Conservation (phyloP, 1,140 invertebrate genomes). For the Planococcus citri region DNA sequence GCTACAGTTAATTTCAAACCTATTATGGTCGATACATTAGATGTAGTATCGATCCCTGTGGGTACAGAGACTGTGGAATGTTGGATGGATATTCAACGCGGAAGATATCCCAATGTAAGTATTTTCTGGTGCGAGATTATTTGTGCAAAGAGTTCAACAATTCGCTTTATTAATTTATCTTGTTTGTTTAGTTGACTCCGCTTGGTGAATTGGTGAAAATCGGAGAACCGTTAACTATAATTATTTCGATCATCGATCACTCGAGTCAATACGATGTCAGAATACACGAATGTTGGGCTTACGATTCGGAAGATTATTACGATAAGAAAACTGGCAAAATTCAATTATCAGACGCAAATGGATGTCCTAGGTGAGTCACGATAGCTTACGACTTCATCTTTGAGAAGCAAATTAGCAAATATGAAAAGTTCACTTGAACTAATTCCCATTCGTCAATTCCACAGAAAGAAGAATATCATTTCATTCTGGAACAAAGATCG, state of each 20-base stretch:
- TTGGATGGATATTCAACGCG: slow-evolving; percentile 65
- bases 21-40: slow-evolving; percentile 56
- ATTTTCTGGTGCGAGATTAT: slow-evolving; percentile 4
- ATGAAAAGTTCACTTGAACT: neutral
- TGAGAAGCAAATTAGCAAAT: neutral
- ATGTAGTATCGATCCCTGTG: slow-evolving; percentile 50
- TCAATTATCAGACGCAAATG: slow-evolving; percentile 48
- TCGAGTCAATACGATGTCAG: slow-evolving; percentile 49
- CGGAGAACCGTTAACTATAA: slow-evolving; percentile 52
- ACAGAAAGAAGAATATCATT: slow-evolving; percentile 51
- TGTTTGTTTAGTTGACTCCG: slow-evolving; percentile 38
- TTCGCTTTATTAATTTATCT: too few relatives aligned
- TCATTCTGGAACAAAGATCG: slow-evolving; percentile 48
- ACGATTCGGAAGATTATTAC: slow-evolving; percentile 50
- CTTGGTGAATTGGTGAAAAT: slow-evolving; percentile 51
- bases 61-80: slow-evolving; percentile 45
- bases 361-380: slow-evolving; percentile 47
- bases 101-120: slow-evolving; percentile 51
- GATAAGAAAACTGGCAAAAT: slow-evolving; percentile 44
- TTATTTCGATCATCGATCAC: slow-evolving; percentile 53
- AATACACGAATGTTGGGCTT: slow-evolving; percentile 60
- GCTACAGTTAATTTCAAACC: slow-evolving; percentile 53
- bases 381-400: neutral
- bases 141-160: neutral
- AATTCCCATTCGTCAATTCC: slow-evolving; percentile 27